Evolutionary conservation across 2,888 invertebrate genomes (phyloP).

Genomic region (Linyphia triangularis): DNA sequence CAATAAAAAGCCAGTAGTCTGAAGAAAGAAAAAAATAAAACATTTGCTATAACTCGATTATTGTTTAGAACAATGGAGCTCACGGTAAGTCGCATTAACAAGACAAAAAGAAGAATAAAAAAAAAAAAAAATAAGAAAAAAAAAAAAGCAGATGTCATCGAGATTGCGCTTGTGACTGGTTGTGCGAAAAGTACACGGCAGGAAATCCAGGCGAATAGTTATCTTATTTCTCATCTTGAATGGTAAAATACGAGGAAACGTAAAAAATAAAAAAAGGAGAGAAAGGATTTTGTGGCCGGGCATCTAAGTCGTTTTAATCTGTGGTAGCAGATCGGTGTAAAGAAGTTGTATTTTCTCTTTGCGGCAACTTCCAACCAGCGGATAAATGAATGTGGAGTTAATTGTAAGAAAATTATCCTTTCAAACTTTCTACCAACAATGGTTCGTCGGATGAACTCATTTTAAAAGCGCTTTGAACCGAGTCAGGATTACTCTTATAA

Average conservation of each 20-base stretch:
- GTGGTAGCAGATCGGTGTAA: slow-evolving; percentile 11
- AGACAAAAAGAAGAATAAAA: too few relatives aligned
- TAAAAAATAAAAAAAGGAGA: background rate
- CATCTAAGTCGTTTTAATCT: slow-evolving; percentile 16
- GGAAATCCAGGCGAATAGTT: slow-evolving; percentile 45
- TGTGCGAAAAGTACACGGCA: slow-evolving; percentile 38
- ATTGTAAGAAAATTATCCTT: slow-evolving; percentile 13
- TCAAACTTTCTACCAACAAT: slow-evolving; percentile 16
- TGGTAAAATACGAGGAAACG: slow-evolving; percentile 37
- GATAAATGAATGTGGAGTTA: slow-evolving; percentile 5
- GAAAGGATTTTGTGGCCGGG: background rate
- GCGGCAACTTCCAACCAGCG: background rate
- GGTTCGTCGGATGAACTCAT: background rate
- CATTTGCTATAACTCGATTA: background rate
- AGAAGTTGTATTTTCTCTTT: background rate
- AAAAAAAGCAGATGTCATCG: slow-evolving; percentile 20
- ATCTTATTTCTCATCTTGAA: slow-evolving; percentile 39
- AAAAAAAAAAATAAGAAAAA: too few relatives aligned
- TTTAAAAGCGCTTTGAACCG: slow-evolving; percentile 11
- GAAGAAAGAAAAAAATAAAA: background rate
- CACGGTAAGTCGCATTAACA: background rate
- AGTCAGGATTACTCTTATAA: slow-evolving; percentile 9
- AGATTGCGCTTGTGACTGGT: slow-evolving; percentile 23
- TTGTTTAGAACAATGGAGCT: background rate
- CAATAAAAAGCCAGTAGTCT: too few relatives aligned